Conservation (phyloP, 2,888 invertebrate genomes). For the Cheilosia grossa region DNA sequence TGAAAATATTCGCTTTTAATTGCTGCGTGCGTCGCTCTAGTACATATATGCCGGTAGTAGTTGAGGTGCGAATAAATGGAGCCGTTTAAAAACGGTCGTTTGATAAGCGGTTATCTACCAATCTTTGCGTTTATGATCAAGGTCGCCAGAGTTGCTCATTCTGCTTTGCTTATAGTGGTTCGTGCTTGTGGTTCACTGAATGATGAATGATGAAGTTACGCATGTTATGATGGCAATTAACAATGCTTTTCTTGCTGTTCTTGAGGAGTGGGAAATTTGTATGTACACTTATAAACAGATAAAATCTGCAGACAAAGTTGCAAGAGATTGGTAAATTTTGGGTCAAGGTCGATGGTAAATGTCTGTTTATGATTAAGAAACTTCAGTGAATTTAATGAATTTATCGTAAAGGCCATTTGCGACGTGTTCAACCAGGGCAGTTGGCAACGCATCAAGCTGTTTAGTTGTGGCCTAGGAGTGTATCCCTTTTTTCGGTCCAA, state of each 20-base stretch:
- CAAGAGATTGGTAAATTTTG: not conserved
- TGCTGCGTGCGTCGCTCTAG: not conserved
- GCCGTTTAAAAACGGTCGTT: slow-evolving; percentile 6
- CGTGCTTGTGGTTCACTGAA: not conserved
- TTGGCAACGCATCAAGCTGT: too few relatives aligned
- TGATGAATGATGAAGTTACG: not conserved
- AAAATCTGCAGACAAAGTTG: not conserved
- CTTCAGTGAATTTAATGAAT: not conserved
- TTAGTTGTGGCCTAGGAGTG: too few relatives aligned
- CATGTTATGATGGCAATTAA: not conserved
- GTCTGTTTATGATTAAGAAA: not conserved
- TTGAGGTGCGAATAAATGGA: slow-evolving; percentile 28
- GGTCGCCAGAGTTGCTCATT: slow-evolving; percentile 27
- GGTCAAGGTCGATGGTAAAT: slow-evolving; percentile 1
- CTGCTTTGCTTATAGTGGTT: slow-evolving; percentile 10
- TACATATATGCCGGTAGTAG: not conserved
- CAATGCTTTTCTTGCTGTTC: not conserved
- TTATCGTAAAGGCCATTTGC: too few relatives aligned
- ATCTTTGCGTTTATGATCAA: slow-evolving; percentile 33
- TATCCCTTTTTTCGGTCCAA: too few relatives aligned
- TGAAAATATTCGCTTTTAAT: slow-evolving; percentile 38
- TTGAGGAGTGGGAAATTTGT: not conserved
- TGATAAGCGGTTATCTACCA: slow-evolving; percentile 7
- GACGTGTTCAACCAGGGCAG: too few relatives aligned
- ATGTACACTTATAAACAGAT: not conserved